Percentiles rank a stretch among this genome's conserved stretches.
Conservation (phyloP, 35 echinoderm and acorn worm species). For the Nesometra sesokonis region DNA sequence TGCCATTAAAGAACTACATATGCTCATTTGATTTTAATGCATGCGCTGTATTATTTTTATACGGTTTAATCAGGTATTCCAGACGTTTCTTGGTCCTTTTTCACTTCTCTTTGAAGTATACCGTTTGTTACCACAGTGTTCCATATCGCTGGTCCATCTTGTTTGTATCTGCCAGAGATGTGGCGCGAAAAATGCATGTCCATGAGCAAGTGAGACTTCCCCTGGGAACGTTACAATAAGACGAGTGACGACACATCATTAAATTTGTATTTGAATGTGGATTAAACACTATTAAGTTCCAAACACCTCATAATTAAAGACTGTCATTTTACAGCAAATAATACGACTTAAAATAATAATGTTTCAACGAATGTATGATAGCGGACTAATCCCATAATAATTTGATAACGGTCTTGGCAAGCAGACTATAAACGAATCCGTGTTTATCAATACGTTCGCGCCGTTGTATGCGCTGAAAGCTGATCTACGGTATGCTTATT, state of each 20-base stretch:
- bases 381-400: not conserved
- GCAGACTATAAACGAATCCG: not conserved
- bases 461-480: not conserved
- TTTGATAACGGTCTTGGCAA: not conserved
- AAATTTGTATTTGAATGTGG: not conserved
- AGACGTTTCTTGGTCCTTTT: too few species aligned
- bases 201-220: not conserved
- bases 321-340: not conserved
- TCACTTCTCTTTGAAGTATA: too few species aligned
- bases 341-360: not conserved
- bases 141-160: too few species aligned
- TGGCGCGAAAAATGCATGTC: too few species aligned
- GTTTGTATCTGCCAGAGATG: too few species aligned
- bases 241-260: not conserved
- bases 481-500: not conserved
- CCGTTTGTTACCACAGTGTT: too few species aligned
- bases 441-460: not conserved
- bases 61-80: too few species aligned
- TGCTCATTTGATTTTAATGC: too few species aligned
- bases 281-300: not conserved
- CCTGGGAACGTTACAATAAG: not conserved
- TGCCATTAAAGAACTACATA: too few species aligned
- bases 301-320: not conserved
- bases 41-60: too few species aligned
- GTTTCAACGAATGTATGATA: not conserved